These are phyloP conservation scores for Fabriciana adippe DNA, from an alignment of 2,888 invertebrate species.

Conservation along the genomic window DNA sequence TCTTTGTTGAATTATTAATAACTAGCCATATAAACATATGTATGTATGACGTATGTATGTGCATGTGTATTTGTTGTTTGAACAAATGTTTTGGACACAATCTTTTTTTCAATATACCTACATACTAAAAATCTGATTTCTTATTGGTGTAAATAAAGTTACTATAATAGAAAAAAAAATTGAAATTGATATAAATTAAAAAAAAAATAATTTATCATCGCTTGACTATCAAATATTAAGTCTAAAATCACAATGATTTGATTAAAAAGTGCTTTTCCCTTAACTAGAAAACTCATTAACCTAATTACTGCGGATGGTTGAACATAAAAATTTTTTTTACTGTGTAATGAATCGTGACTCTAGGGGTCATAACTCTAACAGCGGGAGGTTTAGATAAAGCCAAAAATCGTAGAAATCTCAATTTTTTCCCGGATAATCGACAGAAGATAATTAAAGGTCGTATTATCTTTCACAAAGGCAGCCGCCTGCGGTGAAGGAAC, in stretches of 20 bases:
- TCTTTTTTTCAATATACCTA: too few relatives aligned
- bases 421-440: not conserved
- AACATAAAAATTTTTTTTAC: conserved; percentile 16
- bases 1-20: not conserved
- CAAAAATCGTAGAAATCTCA: conserved; percentile 1
- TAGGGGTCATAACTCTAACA: conserved; percentile 11
- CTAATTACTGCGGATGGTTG: conserved; percentile 24
- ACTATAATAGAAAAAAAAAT: too few relatives aligned
- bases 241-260: not conserved
- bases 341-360: conserved; percentile 25
- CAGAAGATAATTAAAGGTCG: conserved; percentile 13
- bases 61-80: not conserved
- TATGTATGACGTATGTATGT: not conserved
- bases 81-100: too few relatives aligned
- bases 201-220: not conserved
- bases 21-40: too few relatives aligned
- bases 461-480: not conserved
- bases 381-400: not conserved
- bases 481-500: not conserved
- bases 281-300: conserved; percentile 21
- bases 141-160: too few relatives aligned
- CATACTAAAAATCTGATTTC: too few relatives aligned
- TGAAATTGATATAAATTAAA: too few relatives aligned
- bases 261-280: conserved; percentile 20
- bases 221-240: not conserved